Conservation (phyloP, 2,797 vertebrate species). For the Sebastes glaucus region DNA sequence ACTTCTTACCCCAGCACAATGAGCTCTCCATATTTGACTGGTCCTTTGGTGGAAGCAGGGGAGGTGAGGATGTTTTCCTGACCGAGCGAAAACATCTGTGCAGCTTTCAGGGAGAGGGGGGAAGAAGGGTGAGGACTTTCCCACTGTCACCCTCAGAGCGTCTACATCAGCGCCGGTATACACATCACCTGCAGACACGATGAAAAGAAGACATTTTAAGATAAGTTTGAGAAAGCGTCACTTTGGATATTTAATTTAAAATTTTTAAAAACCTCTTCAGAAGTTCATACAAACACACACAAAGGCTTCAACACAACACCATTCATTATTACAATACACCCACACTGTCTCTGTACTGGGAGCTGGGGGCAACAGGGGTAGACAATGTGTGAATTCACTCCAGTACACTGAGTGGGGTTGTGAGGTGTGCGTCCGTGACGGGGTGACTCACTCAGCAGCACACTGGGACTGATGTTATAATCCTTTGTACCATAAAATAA, state of each 20-base stretch:
- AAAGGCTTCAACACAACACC: slow-evolving; percentile 8
- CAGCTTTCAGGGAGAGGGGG: neutral
- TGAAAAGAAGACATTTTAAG: neutral
- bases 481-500: slow-evolving; percentile 10
- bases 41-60: slow-evolving; percentile 83
- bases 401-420: slow-evolving; percentile 42
- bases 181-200: slow-evolving; percentile 42
- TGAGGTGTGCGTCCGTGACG: slow-evolving; percentile 23
- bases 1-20: slow-evolving; percentile 91
- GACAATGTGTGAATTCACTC: slow-evolving; percentile 54
- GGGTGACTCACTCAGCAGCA: slow-evolving; percentile 38
- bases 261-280: neutral
- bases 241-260: slow-evolving; percentile 4
- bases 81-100: slow-evolving; percentile 73
- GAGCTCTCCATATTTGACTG: slow-evolving; percentile 94
- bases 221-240: neutral
- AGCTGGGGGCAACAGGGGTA: neutral
- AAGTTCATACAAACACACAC: neutral
- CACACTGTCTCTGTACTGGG: slow-evolving; percentile 38
- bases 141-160: slow-evolving; percentile 46
- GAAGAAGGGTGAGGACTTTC: neutral
- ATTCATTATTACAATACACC: slow-evolving; percentile 26
- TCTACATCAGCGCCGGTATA: slow-evolving; percentile 12
- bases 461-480: slow-evolving; percentile 14
- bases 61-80: slow-evolving; percentile 90